Base-by-base conservation (phyloP, 1,140 invertebrate species). In the Papilio glaucus region DNA sequence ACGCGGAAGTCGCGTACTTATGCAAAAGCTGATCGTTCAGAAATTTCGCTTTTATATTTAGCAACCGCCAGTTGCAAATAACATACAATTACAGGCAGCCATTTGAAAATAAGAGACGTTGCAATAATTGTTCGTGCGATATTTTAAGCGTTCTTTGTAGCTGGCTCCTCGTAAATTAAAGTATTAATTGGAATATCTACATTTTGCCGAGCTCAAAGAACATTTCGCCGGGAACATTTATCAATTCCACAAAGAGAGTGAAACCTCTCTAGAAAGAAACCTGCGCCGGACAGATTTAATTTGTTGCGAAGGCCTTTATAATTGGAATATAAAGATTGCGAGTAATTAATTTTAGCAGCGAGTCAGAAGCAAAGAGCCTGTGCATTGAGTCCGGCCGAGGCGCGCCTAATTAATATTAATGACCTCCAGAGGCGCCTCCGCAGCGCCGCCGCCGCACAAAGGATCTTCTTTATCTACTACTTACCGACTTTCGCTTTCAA, bases 241-340 rank as follows among this genome's bases (percentile, higher is more conserved):
- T 93, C 91, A 93, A 90, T 87, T 86, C 82, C 84, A 92, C 90
- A 91, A 93, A 92, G 90, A 87, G 84, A 91, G 90, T 92, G 88
- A 92, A 88, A 88, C 86, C 88, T 89, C 88, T 91, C 88, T 91
- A 82, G 90, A 93, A 92, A 87, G 89, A 84, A 82, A 87, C 87
- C 90, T 93, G 91, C 83, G 84, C 79, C 83, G 87, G 91, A 93
- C 91, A 93, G 90, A 93, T 93, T 93, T 93, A 93, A 93, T 93
- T 93, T 93, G 90, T 92, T 90, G 88, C 91, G 89, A 92, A 93
- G 91, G 90, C 91, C 86, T 93, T 93, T 91, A 92, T 93, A 93
- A 93, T 93, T 93, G 88, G 89, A 93, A 92, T 87, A 93, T 93
- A 93, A 93, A 93, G 91, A 93, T 93, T 90, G 89, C 83, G 91